A percentile compares a stretch with the other conserved stretches of the same genome.
Evolutionary conservation across 2,113 vertebrate genomes (phyloP).

Genomic region (Callipepla squamata): DNA sequence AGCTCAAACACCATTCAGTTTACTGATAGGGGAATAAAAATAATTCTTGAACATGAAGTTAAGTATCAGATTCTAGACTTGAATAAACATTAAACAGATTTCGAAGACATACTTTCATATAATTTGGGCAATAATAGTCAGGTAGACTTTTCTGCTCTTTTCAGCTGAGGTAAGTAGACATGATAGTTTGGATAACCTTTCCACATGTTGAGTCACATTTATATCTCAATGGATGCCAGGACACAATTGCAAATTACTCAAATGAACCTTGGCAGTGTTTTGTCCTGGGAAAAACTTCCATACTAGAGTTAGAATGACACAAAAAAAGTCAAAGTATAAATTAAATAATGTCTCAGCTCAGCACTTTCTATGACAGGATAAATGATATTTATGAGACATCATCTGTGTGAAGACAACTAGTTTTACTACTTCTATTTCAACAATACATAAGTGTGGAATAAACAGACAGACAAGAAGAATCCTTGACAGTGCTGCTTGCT

Average conservation of each 20-base stretch:
- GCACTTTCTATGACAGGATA: background rate
- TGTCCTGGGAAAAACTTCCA: background rate
- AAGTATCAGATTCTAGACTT: background rate
- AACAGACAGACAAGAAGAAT: background rate
- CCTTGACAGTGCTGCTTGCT: background rate
- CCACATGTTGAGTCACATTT: background rate
- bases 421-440: background rate
- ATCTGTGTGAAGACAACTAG: background rate
- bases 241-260: background rate
- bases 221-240: fast-evolving
- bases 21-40: background rate
- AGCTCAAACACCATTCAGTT: background rate
- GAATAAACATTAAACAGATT: background rate
- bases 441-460: background rate
- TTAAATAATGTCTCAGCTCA: background rate
- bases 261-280: background rate
- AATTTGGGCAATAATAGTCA: background rate
- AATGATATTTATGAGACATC: background rate
- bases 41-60: background rate
- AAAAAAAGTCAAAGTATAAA: background rate
- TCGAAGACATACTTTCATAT: background rate
- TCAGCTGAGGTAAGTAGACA: background rate
- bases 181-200: fast-evolving
- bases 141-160: background rate
- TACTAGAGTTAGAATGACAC: background rate